A percentile compares a stretch with the other conserved stretches of the same genome.
phyloP scores from a whole-genome alignment of 2,888 invertebrate species.

The Cryptus viduatorius region DNA sequence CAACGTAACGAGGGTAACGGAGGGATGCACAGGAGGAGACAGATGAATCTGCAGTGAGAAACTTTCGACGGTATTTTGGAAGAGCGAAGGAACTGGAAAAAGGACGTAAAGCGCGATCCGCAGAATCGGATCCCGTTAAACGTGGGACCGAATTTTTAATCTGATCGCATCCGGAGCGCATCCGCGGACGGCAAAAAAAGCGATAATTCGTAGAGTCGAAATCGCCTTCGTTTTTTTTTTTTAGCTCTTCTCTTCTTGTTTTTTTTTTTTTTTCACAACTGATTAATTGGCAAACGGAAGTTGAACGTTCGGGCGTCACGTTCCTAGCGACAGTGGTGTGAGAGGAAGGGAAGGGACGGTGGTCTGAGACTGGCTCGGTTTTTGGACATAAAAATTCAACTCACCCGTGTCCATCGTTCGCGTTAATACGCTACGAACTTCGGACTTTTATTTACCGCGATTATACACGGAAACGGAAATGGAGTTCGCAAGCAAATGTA shows the following conservation, averaged over 20 bases:
- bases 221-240: not conserved
- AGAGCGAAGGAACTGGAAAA: conserved; percentile 33
- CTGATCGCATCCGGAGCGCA: conserved; percentile 52
- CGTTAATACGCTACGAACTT: not conserved
- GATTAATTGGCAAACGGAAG: conserved; percentile 43
- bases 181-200: conserved; percentile 76
- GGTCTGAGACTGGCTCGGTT: conserved; percentile 83
- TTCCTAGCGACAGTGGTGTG: conserved; percentile 70
- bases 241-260: conserved; percentile 11
- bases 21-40: not conserved
- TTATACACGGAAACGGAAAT: not conserved
- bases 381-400: conserved; percentile 76
- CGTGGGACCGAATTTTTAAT: conserved; percentile 27
- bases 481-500: not conserved
- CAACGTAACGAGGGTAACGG: no score
- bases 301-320: conserved; percentile 51
- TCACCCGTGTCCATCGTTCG: conserved; percentile 40
- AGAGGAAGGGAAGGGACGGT: conserved; percentile 82
- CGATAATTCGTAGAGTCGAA: conserved; percentile 40
- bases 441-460: not conserved
- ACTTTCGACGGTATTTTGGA: conserved; percentile 25
- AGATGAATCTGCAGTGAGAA: conserved; percentile 20
- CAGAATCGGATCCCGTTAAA: conserved; percentile 10
- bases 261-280: conserved; percentile 14
- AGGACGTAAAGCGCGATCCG: conserved; percentile 39